phyloP scores from a whole-genome alignment of 2,113 vertebrate genomes.

The Corydoras sp. region DNA sequence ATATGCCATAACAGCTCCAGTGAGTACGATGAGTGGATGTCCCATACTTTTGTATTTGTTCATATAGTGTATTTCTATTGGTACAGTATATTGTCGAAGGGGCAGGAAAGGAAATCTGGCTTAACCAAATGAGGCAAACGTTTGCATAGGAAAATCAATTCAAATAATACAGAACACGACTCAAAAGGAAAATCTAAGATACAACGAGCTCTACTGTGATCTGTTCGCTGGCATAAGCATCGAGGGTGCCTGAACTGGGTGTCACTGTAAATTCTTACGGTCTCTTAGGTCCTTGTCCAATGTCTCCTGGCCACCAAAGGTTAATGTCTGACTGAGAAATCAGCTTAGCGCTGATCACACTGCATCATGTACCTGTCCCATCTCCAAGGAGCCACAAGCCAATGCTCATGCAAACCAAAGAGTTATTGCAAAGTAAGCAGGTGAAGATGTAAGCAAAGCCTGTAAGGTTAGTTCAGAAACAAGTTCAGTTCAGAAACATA shows the following conservation, averaged over 20 bases:
- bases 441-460: conserved; percentile 71
- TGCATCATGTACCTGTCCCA: conserved; percentile 54
- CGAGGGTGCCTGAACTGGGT: too few relatives aligned
- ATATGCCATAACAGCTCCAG: too few relatives aligned
- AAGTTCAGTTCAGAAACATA: too few relatives aligned
- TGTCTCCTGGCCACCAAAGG: conserved; percentile 48
- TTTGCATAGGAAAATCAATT: conserved; percentile 44
- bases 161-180: conserved; percentile 20
- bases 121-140: background rate
- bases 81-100: conserved; percentile 17
- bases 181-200: background rate
- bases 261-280: conserved; percentile 72
- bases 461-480: conserved; percentile 41
- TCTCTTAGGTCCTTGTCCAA: background rate
- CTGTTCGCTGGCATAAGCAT: conserved; percentile 51
- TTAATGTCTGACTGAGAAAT: conserved; percentile 22
- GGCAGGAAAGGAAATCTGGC: conserved; percentile 3
- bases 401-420: conserved; percentile 74
- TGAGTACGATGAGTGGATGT: too few relatives aligned
- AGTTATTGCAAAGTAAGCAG: conserved; percentile 75
- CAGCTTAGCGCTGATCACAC: conserved; percentile 52
- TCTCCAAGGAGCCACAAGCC: conserved; percentile 71
- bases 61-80: background rate
- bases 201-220: conserved; percentile 64
- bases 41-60: too few relatives aligned